phyloP scores from a whole-genome alignment of 2,113 vertebrate genomes.

The Myiagra hebetior region DNA sequence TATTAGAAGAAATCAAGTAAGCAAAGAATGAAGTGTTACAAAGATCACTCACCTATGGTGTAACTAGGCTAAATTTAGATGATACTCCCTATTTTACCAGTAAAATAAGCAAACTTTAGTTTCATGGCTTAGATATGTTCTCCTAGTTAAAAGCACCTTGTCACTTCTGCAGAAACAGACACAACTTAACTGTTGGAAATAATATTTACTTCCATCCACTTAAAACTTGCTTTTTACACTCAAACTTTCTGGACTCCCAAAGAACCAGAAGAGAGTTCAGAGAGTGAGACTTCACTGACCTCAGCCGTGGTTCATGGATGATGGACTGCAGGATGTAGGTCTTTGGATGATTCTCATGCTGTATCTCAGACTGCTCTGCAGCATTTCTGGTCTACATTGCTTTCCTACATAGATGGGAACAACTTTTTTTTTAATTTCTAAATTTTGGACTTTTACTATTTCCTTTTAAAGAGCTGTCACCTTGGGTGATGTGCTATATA shows the following conservation, averaged over 20 bases:
- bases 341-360: neutral
- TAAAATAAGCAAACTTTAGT: neutral
- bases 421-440: neutral
- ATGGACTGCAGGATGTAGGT: neutral
- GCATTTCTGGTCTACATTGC: neutral
- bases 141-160: neutral
- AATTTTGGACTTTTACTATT: neutral
- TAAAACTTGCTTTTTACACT: neutral
- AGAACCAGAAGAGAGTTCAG: neutral
- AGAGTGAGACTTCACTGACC: neutral
- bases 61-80: neutral
- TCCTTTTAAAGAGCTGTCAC: neutral
- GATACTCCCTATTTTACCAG: neutral
- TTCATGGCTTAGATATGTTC: neutral
- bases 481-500: neutral
- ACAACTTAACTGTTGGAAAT: neutral
- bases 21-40: neutral
- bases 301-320: neutral
- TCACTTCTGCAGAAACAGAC: neutral
- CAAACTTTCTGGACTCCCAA: neutral
- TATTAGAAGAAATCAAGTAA: neutral
- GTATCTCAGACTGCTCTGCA: neutral
- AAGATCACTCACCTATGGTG: neutral
- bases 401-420: neutral
- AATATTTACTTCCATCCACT: neutral